phyloP scores from a whole-genome alignment of 2,113 vertebrate species.

The Leucosticte australis region DNA sequence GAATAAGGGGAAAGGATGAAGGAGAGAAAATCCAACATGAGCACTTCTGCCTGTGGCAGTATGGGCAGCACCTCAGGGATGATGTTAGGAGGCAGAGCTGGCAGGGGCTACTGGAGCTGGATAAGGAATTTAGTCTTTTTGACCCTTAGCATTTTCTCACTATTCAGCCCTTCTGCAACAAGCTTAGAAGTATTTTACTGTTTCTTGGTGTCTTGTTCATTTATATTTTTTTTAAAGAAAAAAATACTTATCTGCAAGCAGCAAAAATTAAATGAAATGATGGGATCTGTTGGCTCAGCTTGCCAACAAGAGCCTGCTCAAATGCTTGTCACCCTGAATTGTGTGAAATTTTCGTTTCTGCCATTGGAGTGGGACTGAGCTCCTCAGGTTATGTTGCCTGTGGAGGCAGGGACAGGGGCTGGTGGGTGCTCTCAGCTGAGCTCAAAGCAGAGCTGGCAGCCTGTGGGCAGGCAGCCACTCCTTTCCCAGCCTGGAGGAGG shows the following conservation, averaged over 20 bases:
- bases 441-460: not conserved
- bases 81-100: not conserved
- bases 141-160: not conserved
- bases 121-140: not conserved
- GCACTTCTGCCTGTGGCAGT: not conserved
- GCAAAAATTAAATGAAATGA: not conserved
- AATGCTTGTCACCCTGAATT: not conserved
- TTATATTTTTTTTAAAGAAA: not conserved
- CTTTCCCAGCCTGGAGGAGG: not conserved
- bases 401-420: not conserved
- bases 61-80: not conserved
- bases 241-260: not conserved
- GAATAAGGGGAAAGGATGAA: not conserved
- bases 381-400: not conserved
- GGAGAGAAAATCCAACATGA: not conserved
- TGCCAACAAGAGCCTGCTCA: not conserved
- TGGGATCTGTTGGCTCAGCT: accelerated
- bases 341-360: not conserved
- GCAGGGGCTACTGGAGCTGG: not conserved
- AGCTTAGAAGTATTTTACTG: not conserved
- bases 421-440: not conserved
- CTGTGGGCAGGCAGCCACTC: not conserved
- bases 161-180: not conserved
- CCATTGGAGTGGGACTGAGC: not conserved
- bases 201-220: not conserved